A percentile compares a stretch with the other conserved stretches of the same genome.
phyloP scores from a whole-genome alignment of 2,113 vertebrate species.

The Smithornis capensis region DNA sequence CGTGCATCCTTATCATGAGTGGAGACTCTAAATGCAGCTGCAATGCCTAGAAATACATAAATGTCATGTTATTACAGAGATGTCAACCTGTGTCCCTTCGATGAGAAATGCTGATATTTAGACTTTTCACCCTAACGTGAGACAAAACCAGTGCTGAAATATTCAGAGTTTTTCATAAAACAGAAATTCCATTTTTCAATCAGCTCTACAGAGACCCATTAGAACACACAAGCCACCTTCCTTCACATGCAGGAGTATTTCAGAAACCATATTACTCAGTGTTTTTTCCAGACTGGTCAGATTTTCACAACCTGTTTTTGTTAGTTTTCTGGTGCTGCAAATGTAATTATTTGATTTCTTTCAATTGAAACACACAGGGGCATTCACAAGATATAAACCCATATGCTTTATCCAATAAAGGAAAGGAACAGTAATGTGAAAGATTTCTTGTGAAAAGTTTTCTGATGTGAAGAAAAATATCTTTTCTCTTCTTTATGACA shows the following conservation, averaged over 20 bases:
- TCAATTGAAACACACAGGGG: background rate
- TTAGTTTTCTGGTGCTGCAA: background rate
- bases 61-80: background rate
- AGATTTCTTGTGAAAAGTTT: background rate
- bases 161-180: background rate
- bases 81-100: background rate
- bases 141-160: background rate
- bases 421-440: background rate
- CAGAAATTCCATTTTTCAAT: background rate
- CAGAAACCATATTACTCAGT: background rate
- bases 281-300: background rate
- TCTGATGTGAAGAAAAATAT: background rate
- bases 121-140: background rate
- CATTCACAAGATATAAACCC: background rate
- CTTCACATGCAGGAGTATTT: background rate
- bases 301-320: background rate
- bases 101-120: background rate
- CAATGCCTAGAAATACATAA: background rate
- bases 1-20: background rate
- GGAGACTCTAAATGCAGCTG: background rate
- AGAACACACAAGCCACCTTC: background rate
- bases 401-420: background rate
- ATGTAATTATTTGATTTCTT: slow-evolving; percentile 11
- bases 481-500: background rate
- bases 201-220: background rate